Base-by-base conservation (phyloP, 2,888 invertebrate species). In the Tiphia femorata region DNA sequence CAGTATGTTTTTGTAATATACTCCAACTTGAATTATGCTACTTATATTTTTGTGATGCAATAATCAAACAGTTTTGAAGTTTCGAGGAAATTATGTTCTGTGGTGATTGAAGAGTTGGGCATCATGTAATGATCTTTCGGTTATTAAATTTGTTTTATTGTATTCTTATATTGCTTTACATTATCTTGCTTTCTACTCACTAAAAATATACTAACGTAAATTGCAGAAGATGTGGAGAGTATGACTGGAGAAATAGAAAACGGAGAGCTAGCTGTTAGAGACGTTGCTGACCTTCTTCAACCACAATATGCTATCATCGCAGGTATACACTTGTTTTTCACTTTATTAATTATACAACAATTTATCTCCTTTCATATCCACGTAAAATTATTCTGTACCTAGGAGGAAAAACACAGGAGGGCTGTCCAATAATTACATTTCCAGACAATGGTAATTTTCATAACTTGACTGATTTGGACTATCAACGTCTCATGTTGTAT, bases 371-470 rank as follows among this genome's bases (percentile, higher is more conserved):
- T 41, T 25, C 25, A 2, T 2, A 17, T 25, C 8, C 14, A n/a
- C 10, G 3, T 25, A 23, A 29, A 29, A 21, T 33, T 27, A 21
- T 38, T 51, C 41, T 8, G 16, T n/a, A n/a, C 49, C 10, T 75
- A 90, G 90, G 98, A 67, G 96, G 97, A 23, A 93, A 95, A 85
- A 94, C 96, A n/a, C 88, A 89, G 76, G 95, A 96, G 84, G 96
- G 97, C 76, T 93, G 94, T 75, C 96, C 97, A 14, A 89, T 98
- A 73, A 91, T 98, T 80, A 96, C 96, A 68, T 97, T 98, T 86
- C 97, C 97, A 33, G 98, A 98, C 86, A 89, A 93, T 84, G 93
- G 93, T 79, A 93, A 94, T 85, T 94, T 95, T 83, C 91, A 94
- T 79, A 86, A 90, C 66, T 86, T 97, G 67, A 88, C 89, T 50